Evolutionary conservation across 2,888 invertebrate genomes (phyloP).

Genomic region (Lycia hirtaria): DNA sequence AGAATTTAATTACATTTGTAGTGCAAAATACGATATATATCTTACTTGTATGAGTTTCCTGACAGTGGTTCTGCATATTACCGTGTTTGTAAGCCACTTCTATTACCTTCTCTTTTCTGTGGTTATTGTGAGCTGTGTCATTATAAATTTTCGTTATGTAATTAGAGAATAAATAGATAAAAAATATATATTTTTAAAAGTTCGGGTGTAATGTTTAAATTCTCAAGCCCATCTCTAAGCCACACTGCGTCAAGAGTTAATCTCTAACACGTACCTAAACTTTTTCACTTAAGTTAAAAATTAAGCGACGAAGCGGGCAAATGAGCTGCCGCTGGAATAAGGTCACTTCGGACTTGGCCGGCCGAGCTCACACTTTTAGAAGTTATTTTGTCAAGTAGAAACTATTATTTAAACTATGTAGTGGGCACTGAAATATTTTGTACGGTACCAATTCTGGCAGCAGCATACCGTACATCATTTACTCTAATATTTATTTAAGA

Average conservation of each 20-base stretch:
- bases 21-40: too few relatives aligned
- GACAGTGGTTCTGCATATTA: too few relatives aligned
- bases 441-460: too few relatives aligned
- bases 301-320: constrained; percentile 62
- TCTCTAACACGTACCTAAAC: constrained; percentile 28
- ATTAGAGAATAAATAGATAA: background rate
- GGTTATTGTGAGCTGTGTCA: too few relatives aligned
- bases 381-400: background rate
- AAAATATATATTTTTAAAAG: background rate
- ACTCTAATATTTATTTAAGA: too few relatives aligned
- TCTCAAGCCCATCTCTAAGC: constrained; percentile 2
- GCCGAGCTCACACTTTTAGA: constrained; percentile 50
- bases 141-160: too few relatives aligned
- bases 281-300: constrained; percentile 66
- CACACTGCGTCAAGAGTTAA: constrained; percentile 22
- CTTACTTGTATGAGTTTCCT: too few relatives aligned
- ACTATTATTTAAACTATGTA: background rate
- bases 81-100: too few relatives aligned
- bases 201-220: background rate
- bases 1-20: too few relatives aligned
- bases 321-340: constrained; percentile 59
- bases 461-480: too few relatives aligned
- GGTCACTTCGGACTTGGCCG: constrained; percentile 46
- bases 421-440: background rate
- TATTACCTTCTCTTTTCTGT: too few relatives aligned